Evolutionary conservation across 1,140 invertebrate genomes (phyloP).

Genomic region (Bombus confusus): DNA sequence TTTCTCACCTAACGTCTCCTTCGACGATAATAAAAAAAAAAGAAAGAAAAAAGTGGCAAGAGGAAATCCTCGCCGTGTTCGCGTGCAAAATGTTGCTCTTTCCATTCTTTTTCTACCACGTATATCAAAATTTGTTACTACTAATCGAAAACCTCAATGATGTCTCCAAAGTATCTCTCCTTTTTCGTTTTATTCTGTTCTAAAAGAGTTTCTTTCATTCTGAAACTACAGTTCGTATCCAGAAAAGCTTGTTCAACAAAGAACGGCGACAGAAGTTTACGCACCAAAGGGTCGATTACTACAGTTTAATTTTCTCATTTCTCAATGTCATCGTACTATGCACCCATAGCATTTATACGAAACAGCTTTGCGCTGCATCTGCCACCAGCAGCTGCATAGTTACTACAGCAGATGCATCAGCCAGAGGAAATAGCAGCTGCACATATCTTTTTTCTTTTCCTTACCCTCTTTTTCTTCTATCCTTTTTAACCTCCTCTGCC

Average conservation of each 20-base stretch:
- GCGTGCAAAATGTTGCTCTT: not conserved
- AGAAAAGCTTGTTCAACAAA: not conserved
- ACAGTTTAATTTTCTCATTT: not conserved
- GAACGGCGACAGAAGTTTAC: not conserved
- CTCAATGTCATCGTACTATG: not conserved
- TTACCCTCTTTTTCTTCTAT: not conserved
- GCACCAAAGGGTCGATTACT: no score
- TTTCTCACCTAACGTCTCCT: not conserved
- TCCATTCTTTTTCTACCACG: not conserved
- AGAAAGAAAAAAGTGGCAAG: not conserved
- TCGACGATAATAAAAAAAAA: not conserved
- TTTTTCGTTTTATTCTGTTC: not conserved
- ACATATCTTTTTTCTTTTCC: slow-evolving; percentile 16
- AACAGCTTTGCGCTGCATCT: slow-evolving; percentile 18
- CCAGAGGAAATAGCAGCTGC: slow-evolving; percentile 55
- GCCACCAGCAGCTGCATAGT: slow-evolving; percentile 69
- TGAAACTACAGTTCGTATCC: no score
- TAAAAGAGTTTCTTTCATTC: not conserved
- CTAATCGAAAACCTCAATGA: not conserved
- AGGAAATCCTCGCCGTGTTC: not conserved
- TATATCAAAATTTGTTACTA: not conserved
- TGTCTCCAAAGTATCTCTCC: slow-evolving; percentile 3
- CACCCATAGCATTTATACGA: not conserved
- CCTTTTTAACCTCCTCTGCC: no score
- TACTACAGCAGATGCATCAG: slow-evolving; percentile 73